Conservation (phyloP, 1,140 invertebrate genomes). For the Sogatella furcifera region DNA sequence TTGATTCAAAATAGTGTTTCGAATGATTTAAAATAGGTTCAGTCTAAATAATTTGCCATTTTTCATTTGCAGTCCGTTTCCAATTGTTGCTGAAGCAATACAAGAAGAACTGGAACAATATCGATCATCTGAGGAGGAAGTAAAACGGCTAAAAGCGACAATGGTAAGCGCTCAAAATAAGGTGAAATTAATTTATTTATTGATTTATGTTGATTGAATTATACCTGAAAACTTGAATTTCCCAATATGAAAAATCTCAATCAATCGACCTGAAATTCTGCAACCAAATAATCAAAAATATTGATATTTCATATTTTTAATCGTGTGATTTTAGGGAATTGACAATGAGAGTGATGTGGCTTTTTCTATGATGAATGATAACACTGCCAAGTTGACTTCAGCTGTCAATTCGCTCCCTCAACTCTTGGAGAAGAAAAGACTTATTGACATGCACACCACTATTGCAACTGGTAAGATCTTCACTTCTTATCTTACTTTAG, state of each 20-base stretch:
- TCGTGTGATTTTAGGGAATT: conserved; percentile 41
- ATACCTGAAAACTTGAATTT: too few relatives aligned
- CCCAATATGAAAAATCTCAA: too few relatives aligned
- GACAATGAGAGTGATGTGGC: conserved; percentile 66
- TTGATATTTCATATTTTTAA: too few relatives aligned
- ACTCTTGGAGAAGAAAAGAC: conserved; percentile 89
- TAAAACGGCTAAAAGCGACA: conserved; percentile 84
- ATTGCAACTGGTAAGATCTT: conserved; percentile 69
- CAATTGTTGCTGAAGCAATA: conserved; percentile 93
- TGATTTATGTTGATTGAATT: too few relatives aligned
- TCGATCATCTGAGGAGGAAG: conserved; percentile 86
- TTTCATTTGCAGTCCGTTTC: conserved; percentile 68
- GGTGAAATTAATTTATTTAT: too few relatives aligned
- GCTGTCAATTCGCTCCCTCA: conserved; percentile 94
- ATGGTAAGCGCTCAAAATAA: conserved; percentile 46
- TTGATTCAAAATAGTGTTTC: too few relatives aligned
- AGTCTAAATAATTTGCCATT: too few relatives aligned
- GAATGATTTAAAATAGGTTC: too few relatives aligned
- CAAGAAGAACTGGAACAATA: conserved; percentile 96
- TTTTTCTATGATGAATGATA: conserved; percentile 78
- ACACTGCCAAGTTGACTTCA: conserved; percentile 85
- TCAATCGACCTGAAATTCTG: too few relatives aligned
- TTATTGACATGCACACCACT: conserved; percentile 98
- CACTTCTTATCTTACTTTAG: too few relatives aligned
- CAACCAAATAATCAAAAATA: too few relatives aligned